phyloP scores from a whole-genome alignment of 2,888 invertebrate genomes.

The Amphimallon solstitiale region DNA sequence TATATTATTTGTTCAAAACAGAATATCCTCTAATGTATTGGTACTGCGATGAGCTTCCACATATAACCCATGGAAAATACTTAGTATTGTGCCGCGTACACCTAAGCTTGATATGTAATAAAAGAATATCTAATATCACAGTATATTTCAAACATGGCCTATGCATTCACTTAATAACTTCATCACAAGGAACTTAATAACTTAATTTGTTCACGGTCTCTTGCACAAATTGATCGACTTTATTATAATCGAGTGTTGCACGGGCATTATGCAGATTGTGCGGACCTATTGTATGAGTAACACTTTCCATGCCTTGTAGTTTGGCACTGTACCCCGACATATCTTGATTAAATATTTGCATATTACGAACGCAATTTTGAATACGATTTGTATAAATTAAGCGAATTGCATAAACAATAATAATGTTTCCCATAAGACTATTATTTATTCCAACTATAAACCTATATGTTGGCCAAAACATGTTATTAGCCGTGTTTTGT shows the following conservation, averaged over 20 bases:
- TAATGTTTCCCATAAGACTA: too few relatives aligned
- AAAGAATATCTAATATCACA: too few relatives aligned
- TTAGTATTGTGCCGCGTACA: too few relatives aligned
- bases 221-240: conserved; percentile 53
- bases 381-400: neutral
- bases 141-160: neutral
- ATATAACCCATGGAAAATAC: too few relatives aligned
- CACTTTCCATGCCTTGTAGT: conserved; percentile 3
- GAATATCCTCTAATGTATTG: too few relatives aligned
- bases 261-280: conserved; percentile 26
- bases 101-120: too few relatives aligned
- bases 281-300: neutral
- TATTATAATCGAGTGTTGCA: conserved; percentile 50
- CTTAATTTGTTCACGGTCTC: conserved; percentile 53
- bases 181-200: conserved; percentile 46
- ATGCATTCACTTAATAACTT: conserved; percentile 17
- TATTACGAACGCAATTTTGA: conserved; percentile 16
- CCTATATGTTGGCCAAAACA: too few relatives aligned
- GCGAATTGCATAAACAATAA: too few relatives aligned
- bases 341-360: conserved; percentile 30
- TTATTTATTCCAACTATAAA: too few relatives aligned
- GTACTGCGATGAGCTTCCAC: too few relatives aligned
- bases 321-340: conserved; percentile 10
- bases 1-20: too few relatives aligned
- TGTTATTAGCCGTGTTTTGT: too few relatives aligned